Conservation (phyloP, 2,888 invertebrate species). For the Acrobasis repandana region DNA sequence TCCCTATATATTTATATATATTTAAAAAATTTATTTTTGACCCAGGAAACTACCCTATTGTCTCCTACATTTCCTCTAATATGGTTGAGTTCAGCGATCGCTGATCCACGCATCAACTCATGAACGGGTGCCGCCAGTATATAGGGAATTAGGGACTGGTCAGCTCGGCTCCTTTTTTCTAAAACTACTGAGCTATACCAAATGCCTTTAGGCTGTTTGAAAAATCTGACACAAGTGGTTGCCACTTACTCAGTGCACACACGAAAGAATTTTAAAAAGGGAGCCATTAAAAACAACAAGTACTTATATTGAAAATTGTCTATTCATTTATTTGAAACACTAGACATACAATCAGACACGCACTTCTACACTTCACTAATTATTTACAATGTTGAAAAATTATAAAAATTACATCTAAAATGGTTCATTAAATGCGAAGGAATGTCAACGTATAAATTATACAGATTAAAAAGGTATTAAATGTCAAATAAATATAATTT, state of each 20-base stretch:
- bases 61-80: too few species aligned
- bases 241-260: neutral
- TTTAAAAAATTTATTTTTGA: too few species aligned
- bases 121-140: too few species aligned
- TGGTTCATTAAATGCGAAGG: slow-evolving; percentile 66
- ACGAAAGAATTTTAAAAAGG: neutral
- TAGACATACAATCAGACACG: slow-evolving; percentile 40
- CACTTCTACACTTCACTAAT: slow-evolving; percentile 39
- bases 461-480: slow-evolving; percentile 7
- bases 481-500: neutral
- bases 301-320: slow-evolving; percentile 34
- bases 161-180: too few species aligned
- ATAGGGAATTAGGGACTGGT: too few species aligned
- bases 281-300: slow-evolving; percentile 29
- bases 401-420: slow-evolving; percentile 41
- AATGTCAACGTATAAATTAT: slow-evolving; percentile 54
- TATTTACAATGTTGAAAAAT: slow-evolving; percentile 47
- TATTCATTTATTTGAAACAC: slow-evolving; percentile 44
- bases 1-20: too few species aligned
- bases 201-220: too few species aligned
- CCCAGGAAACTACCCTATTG: too few species aligned
- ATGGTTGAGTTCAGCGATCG: too few species aligned
- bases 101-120: too few species aligned
- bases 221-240: too few species aligned
- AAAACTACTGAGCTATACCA: too few species aligned